phyloP scores from a whole-genome alignment of 2,797 vertebrate species.

The Pachyuromys duprasi region DNA sequence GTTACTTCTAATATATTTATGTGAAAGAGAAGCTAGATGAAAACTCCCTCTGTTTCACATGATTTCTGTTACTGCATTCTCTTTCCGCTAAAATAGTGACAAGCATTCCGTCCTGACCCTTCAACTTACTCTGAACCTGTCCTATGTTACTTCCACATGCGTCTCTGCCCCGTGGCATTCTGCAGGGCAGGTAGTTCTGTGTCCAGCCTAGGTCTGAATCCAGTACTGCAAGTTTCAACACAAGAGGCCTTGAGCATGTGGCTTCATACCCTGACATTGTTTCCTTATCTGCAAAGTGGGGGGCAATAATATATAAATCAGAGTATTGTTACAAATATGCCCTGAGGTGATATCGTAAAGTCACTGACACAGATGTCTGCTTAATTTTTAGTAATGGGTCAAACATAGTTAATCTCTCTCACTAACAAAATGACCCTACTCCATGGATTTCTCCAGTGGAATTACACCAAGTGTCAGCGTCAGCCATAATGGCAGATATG shows the following conservation, averaged over 20 bases:
- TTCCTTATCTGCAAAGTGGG: background rate
- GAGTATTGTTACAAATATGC: background rate
- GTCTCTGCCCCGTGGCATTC: background rate
- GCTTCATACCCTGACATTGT: background rate
- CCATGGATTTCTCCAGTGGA: background rate
- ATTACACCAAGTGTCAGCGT: background rate
- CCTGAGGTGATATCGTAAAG: background rate
- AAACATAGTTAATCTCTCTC: background rate
- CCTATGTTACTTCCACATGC: background rate
- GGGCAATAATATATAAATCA: background rate
- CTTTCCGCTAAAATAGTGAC: background rate
- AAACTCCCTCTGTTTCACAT: background rate
- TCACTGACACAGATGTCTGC: background rate
- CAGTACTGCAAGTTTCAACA: background rate
- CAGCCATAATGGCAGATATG: background rate
- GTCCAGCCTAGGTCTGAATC: background rate
- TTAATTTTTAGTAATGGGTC: background rate
- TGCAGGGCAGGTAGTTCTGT: background rate
- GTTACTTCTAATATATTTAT: background rate
- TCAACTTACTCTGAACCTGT: constrained; percentile 11
- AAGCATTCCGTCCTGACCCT: background rate
- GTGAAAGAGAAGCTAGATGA: background rate
- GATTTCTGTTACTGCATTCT: background rate
- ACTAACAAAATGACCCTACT: background rate
- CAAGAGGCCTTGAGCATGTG: background rate